Conservation (phyloP, 2,888 invertebrate genomes). For the Thelaira solivaga region DNA sequence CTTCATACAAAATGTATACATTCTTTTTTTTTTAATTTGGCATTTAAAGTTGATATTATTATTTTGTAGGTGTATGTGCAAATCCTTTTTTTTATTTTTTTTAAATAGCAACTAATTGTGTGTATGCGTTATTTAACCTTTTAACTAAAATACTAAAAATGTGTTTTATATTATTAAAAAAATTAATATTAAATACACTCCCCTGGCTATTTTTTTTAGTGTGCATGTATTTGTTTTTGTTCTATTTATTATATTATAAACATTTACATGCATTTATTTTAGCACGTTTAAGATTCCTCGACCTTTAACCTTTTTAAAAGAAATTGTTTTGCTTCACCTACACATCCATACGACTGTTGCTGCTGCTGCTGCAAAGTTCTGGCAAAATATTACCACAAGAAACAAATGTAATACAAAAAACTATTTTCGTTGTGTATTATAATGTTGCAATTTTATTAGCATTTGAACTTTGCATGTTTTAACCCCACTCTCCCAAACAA, state of each 20-base stretch:
- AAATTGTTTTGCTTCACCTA: constrained; percentile 19
- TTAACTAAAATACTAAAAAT: not conserved
- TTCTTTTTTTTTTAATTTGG: too few relatives aligned
- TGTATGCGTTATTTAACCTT: constrained; percentile 7
- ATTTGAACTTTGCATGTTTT: constrained; percentile 46
- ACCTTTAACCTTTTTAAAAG: constrained; percentile 50
- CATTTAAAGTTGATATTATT: too few relatives aligned
- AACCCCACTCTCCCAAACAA: not conserved
- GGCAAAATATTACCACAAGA: constrained; percentile 2
- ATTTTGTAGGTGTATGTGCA: too few relatives aligned
- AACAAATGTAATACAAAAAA: not conserved
- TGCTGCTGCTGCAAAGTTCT: not conserved
- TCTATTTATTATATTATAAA: not conserved
- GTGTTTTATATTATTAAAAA: too few relatives aligned
- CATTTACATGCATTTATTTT: constrained; percentile 11
- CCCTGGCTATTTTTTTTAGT: too few relatives aligned
- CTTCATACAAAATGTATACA: too few relatives aligned
- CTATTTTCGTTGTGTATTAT: constrained; percentile 17
- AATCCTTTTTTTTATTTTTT: not conserved
- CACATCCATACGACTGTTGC: not conserved
- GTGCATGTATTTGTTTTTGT: too few relatives aligned
- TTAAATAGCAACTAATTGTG: too few relatives aligned
- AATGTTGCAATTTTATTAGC: constrained; percentile 48
- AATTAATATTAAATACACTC: too few relatives aligned
- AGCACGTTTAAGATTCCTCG: constrained; percentile 42